Evolutionary conservation across 2,888 invertebrate species (phyloP), one percentile per base, ranked within the genome.

Genomic region (Drosophila pseudotakahashii): DNA sequence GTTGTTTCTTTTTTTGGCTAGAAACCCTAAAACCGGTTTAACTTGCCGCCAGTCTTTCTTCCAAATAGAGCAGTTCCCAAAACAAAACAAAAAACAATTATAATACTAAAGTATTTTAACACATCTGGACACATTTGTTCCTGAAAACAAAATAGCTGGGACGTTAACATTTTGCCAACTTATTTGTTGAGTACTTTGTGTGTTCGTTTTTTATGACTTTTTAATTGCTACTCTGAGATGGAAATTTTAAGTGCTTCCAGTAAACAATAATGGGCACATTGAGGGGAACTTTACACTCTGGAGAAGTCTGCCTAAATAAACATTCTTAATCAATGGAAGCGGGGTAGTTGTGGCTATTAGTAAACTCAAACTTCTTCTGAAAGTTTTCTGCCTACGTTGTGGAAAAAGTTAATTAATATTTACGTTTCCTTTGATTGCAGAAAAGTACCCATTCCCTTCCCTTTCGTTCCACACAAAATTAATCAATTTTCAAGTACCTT

Each of bases 151-250:
- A 60, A 11, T 30, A 45, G 48, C 41, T 37, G 14, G 76, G 50
- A 36, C 55, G 57, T 55, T 57, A 63, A 74, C 73, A 66, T 52
- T 81, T 75, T 59, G 73, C 76, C 47, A 77, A 62, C 58, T 60
- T 51, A 64, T 59, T 66, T 64, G 50, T 61, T 57, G 42, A 50
- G 60, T n/a, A 45, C 85, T 76, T 72, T 77, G 76, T 85, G 76
- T 42, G 45, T 57, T 57, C 44, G 44, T 44, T 54, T 64, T 63
- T 66, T 66, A 66, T 53, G 67, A 32, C n/a, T 54, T 67, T 66
- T 67, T 66, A 66, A 66, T 66, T 54, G 45, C 37, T 34, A 53
- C 45, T 66, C 54, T 54, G n/a, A 32, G 45, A 34, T 13, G 52
- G 36, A 39, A 39, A 67, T 39, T 66, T 66, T 37, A 66, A 66